These are phyloP conservation scores for Camelus bactrianus DNA, from an alignment of 2,113 vertebrate species.

Conservation along the genomic window DNA sequence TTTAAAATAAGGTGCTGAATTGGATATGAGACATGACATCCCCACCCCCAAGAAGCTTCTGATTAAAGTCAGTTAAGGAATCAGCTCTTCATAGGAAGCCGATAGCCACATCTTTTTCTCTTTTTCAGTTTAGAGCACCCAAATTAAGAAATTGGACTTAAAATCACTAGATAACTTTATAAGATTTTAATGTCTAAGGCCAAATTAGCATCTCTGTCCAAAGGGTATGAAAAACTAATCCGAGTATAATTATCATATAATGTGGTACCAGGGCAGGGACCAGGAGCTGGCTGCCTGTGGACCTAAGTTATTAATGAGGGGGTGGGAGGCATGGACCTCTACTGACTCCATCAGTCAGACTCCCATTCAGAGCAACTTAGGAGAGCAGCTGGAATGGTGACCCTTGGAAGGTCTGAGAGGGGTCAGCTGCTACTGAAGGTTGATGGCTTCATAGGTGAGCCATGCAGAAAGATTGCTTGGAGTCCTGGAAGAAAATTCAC, in stretches of 20 bases:
- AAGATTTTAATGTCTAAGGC: constrained; percentile 55
- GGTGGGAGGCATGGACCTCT: background rate
- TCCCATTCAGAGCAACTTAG: background rate
- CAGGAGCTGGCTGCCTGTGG: background rate
- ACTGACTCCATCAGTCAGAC: background rate
- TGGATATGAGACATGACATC: background rate
- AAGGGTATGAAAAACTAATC: constrained; percentile 60
- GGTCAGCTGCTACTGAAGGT: background rate
- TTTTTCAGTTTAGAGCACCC: background rate
- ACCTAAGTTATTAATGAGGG: constrained; percentile 28
- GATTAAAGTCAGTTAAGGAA: background rate
- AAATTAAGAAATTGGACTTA: background rate
- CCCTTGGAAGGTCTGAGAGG: background rate
- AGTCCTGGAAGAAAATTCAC: background rate
- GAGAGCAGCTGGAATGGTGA: background rate
- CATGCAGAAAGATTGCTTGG: background rate
- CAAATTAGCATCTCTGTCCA: constrained; percentile 48
- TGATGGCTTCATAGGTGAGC: background rate
- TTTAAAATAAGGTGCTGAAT: background rate
- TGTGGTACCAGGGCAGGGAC: background rate
- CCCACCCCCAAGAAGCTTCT: background rate
- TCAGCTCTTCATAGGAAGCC: background rate
- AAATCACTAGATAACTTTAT: constrained; percentile 46
- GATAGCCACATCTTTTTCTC: background rate
- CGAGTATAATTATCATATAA: constrained; percentile 47